phyloP scores from a whole-genome alignment of 2,797 vertebrate species.

The Hipposideros larvatus region DNA sequence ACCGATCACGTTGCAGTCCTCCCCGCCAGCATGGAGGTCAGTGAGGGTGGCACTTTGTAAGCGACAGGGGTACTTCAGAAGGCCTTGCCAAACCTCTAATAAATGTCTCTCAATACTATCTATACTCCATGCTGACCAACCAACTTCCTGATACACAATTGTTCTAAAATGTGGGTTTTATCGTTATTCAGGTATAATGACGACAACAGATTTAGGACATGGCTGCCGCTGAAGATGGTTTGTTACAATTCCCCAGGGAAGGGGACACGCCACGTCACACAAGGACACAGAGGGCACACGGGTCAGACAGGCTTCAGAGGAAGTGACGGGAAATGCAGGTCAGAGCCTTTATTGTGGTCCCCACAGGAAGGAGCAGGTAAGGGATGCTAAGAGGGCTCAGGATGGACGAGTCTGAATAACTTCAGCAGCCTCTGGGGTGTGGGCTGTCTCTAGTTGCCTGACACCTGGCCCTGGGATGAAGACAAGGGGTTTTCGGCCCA shows the following conservation, averaged over 20 bases:
- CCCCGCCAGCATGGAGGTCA: background rate
- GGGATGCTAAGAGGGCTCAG: no score
- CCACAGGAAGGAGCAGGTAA: background rate
- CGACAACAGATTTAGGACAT: background rate
- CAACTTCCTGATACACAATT: background rate
- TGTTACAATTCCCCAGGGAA: background rate
- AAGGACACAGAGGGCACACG: background rate
- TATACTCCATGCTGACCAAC: background rate
- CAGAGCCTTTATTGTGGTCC: background rate
- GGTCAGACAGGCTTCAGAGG: background rate
- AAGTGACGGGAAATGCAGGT: background rate
- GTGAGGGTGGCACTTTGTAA: background rate
- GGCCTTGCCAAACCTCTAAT: background rate
- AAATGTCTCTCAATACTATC: background rate
- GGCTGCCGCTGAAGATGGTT: background rate
- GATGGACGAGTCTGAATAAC: background rate
- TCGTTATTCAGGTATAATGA: background rate
- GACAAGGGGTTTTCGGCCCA: no score
- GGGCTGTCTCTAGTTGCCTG: background rate
- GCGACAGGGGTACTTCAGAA: rapidly evolving
- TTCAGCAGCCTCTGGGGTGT: background rate
- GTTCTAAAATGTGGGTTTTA: background rate
- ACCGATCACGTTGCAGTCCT: background rate
- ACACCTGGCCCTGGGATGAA: background rate
- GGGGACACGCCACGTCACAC: rapidly evolving